Percentiles rank a stretch among this genome's conserved stretches.
These are phyloP conservation scores for Odocoileus virginianus DNA, from an alignment of 2,113 vertebrate species.

Conservation along the genomic window DNA sequence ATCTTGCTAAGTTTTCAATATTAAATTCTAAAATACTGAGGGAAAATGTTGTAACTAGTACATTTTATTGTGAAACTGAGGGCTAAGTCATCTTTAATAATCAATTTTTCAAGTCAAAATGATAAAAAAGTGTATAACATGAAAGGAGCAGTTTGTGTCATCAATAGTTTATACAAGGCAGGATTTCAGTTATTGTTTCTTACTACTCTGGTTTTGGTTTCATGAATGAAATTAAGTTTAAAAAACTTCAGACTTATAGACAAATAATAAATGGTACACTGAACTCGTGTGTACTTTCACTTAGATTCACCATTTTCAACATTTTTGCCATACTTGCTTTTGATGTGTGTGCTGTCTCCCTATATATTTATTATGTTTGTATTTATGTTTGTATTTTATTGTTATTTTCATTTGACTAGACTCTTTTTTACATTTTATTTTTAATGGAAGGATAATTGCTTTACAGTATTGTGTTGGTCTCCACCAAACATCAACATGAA, in stretches of 20 bases:
- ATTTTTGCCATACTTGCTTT: background rate
- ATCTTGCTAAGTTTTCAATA: background rate
- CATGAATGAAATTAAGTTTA: background rate
- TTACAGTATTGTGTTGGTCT: background rate
- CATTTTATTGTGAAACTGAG: background rate
- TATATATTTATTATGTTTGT: background rate
- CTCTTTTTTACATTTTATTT: background rate
- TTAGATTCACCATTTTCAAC: background rate
- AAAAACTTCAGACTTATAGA: background rate
- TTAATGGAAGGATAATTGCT: background rate
- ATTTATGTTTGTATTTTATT: background rate
- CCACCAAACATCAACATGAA: background rate
- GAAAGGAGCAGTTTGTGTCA: background rate
- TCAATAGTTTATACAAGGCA: background rate
- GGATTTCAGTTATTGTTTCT: background rate
- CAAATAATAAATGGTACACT: background rate
- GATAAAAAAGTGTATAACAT: too few species aligned
- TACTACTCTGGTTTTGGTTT: conserved; percentile 8
- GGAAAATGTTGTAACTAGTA: background rate
- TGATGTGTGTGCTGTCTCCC: background rate
- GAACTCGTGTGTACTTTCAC: background rate
- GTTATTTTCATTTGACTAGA: background rate
- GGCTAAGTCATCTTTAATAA: background rate
- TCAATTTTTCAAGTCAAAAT: background rate
- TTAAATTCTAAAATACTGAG: background rate